Evolutionary conservation across 35 echinoderm and acorn worm species (phyloP).

Genomic region (Ptychodera flava): DNA sequence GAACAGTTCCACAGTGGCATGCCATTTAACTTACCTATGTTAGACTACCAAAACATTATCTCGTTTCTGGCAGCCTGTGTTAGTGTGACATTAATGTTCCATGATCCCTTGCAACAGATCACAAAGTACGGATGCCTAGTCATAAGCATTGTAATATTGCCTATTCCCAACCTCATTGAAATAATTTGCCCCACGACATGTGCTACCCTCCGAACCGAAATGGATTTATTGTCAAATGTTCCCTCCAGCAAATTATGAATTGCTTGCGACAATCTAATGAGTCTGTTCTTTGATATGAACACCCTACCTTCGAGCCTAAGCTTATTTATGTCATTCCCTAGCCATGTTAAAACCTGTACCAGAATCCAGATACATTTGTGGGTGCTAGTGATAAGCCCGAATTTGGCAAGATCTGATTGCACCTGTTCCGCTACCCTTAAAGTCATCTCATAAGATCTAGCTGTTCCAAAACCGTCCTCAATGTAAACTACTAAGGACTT

Average conservation of each 20-base stretch:
- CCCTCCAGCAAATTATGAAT: neutral
- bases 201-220: neutral
- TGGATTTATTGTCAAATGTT: neutral
- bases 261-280: neutral
- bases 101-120: neutral
- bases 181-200: neutral
- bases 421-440: neutral
- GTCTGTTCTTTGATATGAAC: neutral
- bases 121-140: neutral
- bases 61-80: neutral
- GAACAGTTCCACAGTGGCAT: neutral
- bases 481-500: neutral
- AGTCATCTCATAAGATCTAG: neutral
- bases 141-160: neutral
- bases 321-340: neutral
- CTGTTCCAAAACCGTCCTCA: neutral
- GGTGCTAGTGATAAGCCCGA: neutral
- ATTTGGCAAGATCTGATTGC: neutral
- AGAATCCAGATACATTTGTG: neutral
- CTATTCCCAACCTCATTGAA: neutral
- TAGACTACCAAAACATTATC: neutral
- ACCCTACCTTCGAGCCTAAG: neutral
- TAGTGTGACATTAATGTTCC: neutral
- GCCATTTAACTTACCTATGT: neutral
- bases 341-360: neutral